Percentiles rank a stretch among this genome's conserved stretches.
Evolutionary conservation across 1,140 invertebrate species (phyloP).

Genomic region (Drosophila repletoides): DNA sequence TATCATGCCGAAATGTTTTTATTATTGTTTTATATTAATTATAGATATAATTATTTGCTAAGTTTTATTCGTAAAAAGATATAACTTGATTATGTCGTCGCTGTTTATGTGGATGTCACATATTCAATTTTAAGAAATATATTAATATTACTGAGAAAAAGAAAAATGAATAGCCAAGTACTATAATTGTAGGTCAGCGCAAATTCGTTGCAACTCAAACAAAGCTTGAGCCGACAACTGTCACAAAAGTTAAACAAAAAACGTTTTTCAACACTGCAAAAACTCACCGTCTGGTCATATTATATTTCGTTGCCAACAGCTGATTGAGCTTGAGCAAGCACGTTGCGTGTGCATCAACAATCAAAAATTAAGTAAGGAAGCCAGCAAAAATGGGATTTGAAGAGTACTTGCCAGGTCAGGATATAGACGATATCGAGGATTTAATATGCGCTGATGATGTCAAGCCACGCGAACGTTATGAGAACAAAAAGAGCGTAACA

Average conservation of each 20-base stretch:
- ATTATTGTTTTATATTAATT: not conserved
- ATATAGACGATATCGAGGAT: slow-evolving; percentile 89
- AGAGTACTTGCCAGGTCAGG: slow-evolving; percentile 49
- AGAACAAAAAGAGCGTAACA: slow-evolving; percentile 86
- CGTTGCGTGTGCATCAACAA: too few relatives aligned
- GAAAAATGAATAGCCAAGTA: not conserved
- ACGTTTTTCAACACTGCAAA: slow-evolving; percentile 34
- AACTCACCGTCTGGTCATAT: slow-evolving; percentile 19
- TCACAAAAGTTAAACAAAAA: not conserved
- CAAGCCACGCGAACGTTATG: slow-evolving; percentile 88
- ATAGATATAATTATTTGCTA: not conserved
- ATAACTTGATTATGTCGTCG: too few relatives aligned
- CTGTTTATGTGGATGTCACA: too few relatives aligned
- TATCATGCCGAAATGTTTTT: too few relatives aligned
- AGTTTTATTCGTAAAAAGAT: too few relatives aligned
- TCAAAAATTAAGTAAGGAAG: not conserved
- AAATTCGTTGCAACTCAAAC: not conserved
- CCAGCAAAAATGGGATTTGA: slow-evolving; percentile 45
- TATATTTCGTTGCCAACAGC: slow-evolving; percentile 34
- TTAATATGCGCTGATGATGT: slow-evolving; percentile 90
- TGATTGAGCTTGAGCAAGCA: slow-evolving; percentile 36
- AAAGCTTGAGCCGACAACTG: not conserved
- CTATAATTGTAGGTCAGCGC: not conserved
- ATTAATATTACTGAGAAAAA: not conserved
- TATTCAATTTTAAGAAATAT: not conserved